Conservation (phyloP, 2,797 vertebrate genomes). For the Halcyon chelicuti region DNA sequence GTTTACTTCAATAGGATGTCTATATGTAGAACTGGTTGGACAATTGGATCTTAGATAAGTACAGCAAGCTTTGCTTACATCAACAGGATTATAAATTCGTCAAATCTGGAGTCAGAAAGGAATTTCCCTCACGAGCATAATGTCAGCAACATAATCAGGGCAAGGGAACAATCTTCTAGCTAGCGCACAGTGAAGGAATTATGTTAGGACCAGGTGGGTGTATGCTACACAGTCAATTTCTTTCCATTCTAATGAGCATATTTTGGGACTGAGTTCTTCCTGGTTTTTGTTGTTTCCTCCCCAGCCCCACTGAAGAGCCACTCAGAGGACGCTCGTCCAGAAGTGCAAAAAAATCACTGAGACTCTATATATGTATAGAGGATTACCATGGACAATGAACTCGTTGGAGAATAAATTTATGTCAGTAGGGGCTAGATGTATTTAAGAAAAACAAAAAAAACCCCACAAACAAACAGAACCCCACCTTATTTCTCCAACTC, state of each 20-base stretch:
- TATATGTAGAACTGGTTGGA: not conserved
- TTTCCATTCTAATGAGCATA: not conserved
- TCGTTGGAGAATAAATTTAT: constrained; percentile 16
- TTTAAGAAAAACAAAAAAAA: not conserved
- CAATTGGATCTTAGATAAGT: not conserved
- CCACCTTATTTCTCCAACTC: not conserved
- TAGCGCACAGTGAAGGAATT: constrained; percentile 16
- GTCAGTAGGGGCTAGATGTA: not conserved
- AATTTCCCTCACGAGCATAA: constrained; percentile 5
- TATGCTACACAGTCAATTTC: not conserved
- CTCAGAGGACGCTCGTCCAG: not conserved
- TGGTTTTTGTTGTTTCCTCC: not conserved
- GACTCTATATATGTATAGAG: not conserved
- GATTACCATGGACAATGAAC: constrained; percentile 2
- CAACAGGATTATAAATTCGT: constrained; percentile 28
- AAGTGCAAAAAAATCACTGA: not conserved
- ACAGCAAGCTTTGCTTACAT: constrained; percentile 24
- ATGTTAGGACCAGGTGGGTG: not conserved
- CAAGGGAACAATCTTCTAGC: not conserved
- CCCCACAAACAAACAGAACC: too few relatives aligned
- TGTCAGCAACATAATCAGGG: constrained; percentile 32
- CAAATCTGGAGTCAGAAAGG: constrained; percentile 31
- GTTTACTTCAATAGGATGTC: not conserved
- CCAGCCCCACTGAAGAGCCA: not conserved
- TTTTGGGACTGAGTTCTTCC: not conserved